phyloP scores from a whole-genome alignment of 2,113 vertebrate genomes.

The Phalacrocorax aristotelis region DNA sequence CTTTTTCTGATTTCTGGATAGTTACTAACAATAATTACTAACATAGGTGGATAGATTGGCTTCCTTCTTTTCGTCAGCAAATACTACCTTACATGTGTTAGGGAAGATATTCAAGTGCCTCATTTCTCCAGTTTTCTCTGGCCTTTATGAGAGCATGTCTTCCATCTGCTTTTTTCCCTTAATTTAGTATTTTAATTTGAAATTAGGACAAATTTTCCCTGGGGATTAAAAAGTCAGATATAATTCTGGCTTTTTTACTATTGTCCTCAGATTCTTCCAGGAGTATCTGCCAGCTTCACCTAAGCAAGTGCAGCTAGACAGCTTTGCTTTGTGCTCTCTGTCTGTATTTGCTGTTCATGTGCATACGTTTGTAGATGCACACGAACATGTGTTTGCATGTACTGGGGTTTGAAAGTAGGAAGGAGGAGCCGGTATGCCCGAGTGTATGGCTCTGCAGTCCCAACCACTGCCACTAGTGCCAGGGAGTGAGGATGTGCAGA shows the following conservation, averaged over 20 bases:
- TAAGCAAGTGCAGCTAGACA: background rate
- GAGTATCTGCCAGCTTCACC: background rate
- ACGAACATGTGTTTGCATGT: background rate
- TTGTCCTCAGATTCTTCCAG: background rate
- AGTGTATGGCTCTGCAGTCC: background rate
- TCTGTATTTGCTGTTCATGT: background rate
- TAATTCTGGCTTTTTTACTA: background rate
- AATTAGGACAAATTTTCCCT: background rate
- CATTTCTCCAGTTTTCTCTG: background rate
- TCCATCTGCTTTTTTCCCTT: background rate
- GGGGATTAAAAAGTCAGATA: background rate
- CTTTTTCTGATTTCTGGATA: background rate
- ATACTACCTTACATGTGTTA: background rate
- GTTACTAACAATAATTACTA: background rate
- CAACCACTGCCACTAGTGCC: background rate
- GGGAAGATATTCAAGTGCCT: background rate
- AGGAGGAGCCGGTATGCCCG: fast-evolving
- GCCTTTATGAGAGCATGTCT: background rate
- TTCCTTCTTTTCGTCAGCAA: background rate
- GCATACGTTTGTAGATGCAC: background rate
- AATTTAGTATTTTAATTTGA: background rate
- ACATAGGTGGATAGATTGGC: background rate
- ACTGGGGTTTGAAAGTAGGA: background rate
- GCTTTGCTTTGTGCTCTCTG: background rate
- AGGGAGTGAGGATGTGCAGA: background rate